Evolutionary conservation across 2,888 invertebrate species (phyloP).

Genomic region (Loripinus fragilis): DNA sequence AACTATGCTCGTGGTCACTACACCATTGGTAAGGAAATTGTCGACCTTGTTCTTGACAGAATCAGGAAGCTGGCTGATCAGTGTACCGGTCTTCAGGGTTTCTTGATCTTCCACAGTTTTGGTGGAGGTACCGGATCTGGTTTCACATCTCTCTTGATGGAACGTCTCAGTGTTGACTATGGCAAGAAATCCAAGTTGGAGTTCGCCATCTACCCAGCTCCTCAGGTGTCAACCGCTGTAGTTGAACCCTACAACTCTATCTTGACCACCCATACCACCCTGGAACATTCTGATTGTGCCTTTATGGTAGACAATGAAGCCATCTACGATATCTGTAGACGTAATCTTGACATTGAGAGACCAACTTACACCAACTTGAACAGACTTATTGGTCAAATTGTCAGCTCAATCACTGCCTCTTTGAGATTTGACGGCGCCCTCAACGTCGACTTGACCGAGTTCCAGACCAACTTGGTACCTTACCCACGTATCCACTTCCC

Average conservation of each 20-base stretch:
- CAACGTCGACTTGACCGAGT: constrained; percentile 85
- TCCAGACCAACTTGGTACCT: constrained; percentile 84
- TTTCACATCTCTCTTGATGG: constrained; percentile 82
- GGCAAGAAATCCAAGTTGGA: constrained; percentile 80
- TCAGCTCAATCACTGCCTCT: constrained; percentile 86
- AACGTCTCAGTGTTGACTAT: constrained; percentile 78
- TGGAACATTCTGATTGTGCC: constrained; percentile 80
- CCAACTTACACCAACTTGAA: constrained; percentile 95
- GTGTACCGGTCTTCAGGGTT: constrained; percentile 81
- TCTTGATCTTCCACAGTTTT: constrained; percentile 81
- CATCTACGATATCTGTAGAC: constrained; percentile 88
- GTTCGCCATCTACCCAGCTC: constrained; percentile 88
- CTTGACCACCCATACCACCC: constrained; percentile 80
- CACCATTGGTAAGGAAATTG: constrained; percentile 93
- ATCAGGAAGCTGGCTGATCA: constrained; percentile 84
- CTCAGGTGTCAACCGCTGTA: constrained; percentile 88
- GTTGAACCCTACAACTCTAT: constrained; percentile 99
- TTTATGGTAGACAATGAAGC: constrained; percentile 98
- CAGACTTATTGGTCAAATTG: constrained; percentile 95
- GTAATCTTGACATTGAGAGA: constrained; percentile 92
- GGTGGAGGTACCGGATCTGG: constrained; percentile 82
- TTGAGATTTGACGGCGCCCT: constrained; percentile 94
- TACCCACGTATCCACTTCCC: constrained; percentile 91
- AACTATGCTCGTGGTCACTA: constrained; percentile 99
- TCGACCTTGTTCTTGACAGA: constrained; percentile 86